Evolutionary conservation across 2,888 invertebrate genomes (phyloP).

Genomic region (Exephanes ischioxanthus): DNA sequence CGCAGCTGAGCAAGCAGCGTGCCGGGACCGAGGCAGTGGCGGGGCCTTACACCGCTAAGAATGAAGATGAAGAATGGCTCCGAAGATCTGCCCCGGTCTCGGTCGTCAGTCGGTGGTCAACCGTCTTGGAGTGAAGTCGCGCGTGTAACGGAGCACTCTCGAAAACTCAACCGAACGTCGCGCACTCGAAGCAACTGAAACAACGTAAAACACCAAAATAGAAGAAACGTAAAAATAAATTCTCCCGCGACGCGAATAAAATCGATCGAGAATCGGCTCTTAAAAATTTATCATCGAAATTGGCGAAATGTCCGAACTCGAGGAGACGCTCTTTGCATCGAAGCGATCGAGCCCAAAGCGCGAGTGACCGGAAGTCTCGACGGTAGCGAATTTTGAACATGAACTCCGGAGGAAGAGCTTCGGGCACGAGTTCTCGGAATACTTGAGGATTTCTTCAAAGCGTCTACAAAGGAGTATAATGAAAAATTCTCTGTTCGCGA

Average conservation of each 20-base stretch:
- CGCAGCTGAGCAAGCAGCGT: constrained; percentile 37
- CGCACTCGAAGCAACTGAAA: neutral
- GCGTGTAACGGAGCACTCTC: constrained; percentile 35
- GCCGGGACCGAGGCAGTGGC: constrained; percentile 66
- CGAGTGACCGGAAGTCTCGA: neutral
- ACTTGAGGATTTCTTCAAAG: constrained; percentile 26
- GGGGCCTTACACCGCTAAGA: constrained; percentile 75
- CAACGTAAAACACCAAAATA: neutral
- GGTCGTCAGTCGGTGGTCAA: constrained; percentile 84
- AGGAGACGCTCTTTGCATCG: neutral
- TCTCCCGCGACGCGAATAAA: neutral
- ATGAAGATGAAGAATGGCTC: constrained; percentile 84
- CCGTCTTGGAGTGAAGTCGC: constrained; percentile 81
- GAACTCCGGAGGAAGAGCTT: constrained; percentile 19
- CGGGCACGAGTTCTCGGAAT: constrained; percentile 20
- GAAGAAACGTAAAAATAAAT: neutral
- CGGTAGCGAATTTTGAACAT: constrained; percentile 6
- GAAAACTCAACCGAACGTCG: constrained; percentile 40
- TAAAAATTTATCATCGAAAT: neutral
- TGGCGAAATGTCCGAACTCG: constrained; percentile 12
- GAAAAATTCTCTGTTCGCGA: constrained; percentile 24
- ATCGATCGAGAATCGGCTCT: neutral
- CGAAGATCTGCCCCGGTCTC: constrained; percentile 77
- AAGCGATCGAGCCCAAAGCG: neutral
- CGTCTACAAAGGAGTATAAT: neutral